Percentiles rank a stretch among this genome's conserved stretches.
Conservation (phyloP, 2,888 invertebrate species). For the Griposia aprilina region DNA sequence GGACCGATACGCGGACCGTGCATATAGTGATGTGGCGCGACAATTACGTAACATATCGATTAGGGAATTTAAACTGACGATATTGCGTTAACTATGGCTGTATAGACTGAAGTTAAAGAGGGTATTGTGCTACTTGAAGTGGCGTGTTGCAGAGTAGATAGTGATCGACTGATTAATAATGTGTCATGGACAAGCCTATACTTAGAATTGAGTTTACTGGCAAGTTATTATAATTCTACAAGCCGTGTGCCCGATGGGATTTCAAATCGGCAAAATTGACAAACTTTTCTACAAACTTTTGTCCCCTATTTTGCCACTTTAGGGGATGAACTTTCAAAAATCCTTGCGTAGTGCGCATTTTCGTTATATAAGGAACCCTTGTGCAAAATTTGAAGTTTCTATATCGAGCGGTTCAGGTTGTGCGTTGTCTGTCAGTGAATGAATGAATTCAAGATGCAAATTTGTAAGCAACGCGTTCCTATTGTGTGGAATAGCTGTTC, state of each 20-base stretch:
- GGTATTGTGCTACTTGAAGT: conserved; percentile 19
- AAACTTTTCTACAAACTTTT: too few species aligned
- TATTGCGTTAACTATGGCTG: conserved; percentile 16
- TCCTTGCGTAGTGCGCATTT: too few species aligned
- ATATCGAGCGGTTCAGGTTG: neutral
- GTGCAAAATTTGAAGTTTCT: neutral
- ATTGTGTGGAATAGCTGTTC: neutral
- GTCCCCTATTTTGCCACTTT: too few species aligned
- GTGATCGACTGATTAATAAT: conserved; percentile 25
- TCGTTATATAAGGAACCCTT: too few species aligned
- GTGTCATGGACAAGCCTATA: neutral
- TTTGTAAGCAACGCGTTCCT: neutral
- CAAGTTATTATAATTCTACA: neutral
- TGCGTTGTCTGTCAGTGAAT: neutral
- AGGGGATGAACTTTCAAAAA: too few species aligned
- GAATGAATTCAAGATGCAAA: neutral
- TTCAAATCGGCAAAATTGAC: neutral
- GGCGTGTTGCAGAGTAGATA: conserved; percentile 8
- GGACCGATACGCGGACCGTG: conserved; percentile 68
- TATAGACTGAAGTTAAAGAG: conserved; percentile 1
- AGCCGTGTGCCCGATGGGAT: neutral
- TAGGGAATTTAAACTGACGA: conserved; percentile 39
- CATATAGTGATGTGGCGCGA: conserved; percentile 57
- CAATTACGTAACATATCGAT: conserved; percentile 58
- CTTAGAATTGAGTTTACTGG: neutral